phyloP scores from a whole-genome alignment of 2,888 invertebrate genomes.

The Rhabditoides inermis region DNA sequence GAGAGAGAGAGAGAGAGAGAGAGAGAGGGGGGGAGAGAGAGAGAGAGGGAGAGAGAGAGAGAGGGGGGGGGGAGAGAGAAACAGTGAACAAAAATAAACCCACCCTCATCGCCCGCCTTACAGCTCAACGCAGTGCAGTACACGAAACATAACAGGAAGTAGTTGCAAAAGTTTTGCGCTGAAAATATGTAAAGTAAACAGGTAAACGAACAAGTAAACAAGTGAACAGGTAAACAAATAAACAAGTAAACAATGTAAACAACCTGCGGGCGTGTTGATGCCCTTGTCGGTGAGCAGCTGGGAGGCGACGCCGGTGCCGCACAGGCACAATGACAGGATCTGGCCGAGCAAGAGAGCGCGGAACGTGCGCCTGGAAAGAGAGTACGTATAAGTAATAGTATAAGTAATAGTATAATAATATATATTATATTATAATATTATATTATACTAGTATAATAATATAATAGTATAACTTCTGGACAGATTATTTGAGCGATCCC shows the following conservation, averaged over 20 bases:
- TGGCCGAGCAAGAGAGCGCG: constrained; percentile 58
- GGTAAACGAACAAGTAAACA: too few relatives aligned
- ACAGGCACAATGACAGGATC: constrained; percentile 68
- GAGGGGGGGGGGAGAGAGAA: constrained; percentile 3
- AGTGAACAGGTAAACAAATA: too few relatives aligned
- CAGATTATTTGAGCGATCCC: too few relatives aligned
- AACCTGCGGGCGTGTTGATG: constrained; percentile 68
- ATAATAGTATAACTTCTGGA: too few relatives aligned
- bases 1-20: background rate
- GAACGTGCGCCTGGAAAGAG: constrained; percentile 50
- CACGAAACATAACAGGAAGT: constrained; percentile 68
- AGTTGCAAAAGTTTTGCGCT: constrained; percentile 74
- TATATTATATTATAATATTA: too few relatives aligned
- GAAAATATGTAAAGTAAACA: constrained; percentile 30
- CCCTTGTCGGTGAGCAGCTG: constrained; percentile 64
- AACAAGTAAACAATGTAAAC: background rate
- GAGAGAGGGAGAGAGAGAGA: background rate
- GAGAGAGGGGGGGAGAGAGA: background rate
- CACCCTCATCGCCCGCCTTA: constrained; percentile 41
- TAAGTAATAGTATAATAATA: too few relatives aligned
- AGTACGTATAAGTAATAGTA: too few relatives aligned
- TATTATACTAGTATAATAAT: too few relatives aligned
- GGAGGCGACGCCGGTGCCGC: constrained; percentile 69
- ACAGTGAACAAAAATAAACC: constrained; percentile 9
- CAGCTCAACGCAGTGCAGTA: constrained; percentile 72